Percentiles rank a stretch among this genome's conserved stretches.
Evolutionary conservation across 2,888 invertebrate genomes (phyloP).

Genomic region (Drosophila diplacantha): DNA sequence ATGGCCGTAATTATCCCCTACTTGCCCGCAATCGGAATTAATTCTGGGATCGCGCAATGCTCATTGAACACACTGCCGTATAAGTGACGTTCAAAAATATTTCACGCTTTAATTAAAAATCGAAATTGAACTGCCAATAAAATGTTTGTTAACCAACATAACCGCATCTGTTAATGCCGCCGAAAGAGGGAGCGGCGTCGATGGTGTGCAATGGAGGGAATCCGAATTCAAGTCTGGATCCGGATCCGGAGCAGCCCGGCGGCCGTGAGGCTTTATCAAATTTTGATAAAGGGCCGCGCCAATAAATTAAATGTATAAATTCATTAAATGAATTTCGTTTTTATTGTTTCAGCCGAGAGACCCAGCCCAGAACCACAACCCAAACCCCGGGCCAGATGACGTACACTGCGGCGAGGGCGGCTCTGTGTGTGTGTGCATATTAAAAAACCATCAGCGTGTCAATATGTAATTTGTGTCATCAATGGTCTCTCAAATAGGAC

Average conservation of each 20-base stretch:
- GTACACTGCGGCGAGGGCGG: slow-evolving; percentile 19
- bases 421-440: slow-evolving; percentile 49
- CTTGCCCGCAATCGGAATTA: slow-evolving; percentile 7
- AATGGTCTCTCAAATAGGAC: slow-evolving; percentile 61
- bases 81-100: slow-evolving; percentile 46
- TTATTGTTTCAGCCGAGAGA: slow-evolving; percentile 55
- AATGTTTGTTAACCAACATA: slow-evolving; percentile 71
- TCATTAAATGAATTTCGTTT: slow-evolving; percentile 71
- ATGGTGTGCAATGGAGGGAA: slow-evolving; percentile 66
- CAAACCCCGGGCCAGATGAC: slow-evolving; percentile 48
- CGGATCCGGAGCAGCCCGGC: too few relatives aligned
- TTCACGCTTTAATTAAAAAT: slow-evolving; percentile 68
- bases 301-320: slow-evolving; percentile 74
- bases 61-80: slow-evolving; percentile 13
- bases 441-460: slow-evolving; percentile 75
- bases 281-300: slow-evolving; percentile 71
- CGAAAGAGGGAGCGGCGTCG: slow-evolving; percentile 57
- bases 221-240: not conserved
- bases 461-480: slow-evolving; percentile 74
- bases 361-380: slow-evolving; percentile 9
- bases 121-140: slow-evolving; percentile 69
- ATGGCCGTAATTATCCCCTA: slow-evolving; percentile 7
- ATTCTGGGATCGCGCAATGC: slow-evolving; percentile 27
- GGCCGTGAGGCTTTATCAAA: slow-evolving; percentile 63
- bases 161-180: slow-evolving; percentile 68